Conservation (phyloP, 2,113 vertebrate species). For the Malurus alboscapulatus region DNA sequence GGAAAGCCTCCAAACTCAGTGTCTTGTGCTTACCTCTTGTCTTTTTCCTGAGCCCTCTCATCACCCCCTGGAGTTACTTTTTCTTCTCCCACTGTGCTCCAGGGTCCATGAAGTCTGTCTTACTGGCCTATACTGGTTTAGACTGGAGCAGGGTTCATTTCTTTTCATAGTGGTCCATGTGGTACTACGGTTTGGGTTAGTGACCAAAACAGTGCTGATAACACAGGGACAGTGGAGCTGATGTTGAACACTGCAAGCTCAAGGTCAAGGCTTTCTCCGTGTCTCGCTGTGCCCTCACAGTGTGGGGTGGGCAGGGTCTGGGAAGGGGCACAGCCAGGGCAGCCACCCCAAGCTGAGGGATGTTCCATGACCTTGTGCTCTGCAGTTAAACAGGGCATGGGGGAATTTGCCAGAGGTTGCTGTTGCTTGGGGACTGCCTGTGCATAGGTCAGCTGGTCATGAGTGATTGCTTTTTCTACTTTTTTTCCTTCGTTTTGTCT, state of each 20-base stretch:
- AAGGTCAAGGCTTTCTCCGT: neutral
- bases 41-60: neutral
- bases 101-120: neutral
- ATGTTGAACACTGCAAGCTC: neutral
- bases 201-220: neutral
- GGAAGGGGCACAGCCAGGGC: neutral
- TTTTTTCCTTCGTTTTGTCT: neutral
- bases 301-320: neutral
- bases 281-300: neutral
- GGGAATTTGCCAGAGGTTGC: neutral
- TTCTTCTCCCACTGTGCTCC: neutral
- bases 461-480: neutral
- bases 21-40: neutral
- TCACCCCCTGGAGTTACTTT: neutral
- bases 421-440: neutral
- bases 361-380: neutral
- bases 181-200: neutral
- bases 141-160: neutral
- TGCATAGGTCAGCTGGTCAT: accelerated
- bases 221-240: neutral
- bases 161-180: neutral
- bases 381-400: neutral
- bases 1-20: neutral
- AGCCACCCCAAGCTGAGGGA: neutral
- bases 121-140: neutral